Base-by-base conservation (phyloP, 2,113 vertebrate species). In the Dipodomys merriami region DNA sequence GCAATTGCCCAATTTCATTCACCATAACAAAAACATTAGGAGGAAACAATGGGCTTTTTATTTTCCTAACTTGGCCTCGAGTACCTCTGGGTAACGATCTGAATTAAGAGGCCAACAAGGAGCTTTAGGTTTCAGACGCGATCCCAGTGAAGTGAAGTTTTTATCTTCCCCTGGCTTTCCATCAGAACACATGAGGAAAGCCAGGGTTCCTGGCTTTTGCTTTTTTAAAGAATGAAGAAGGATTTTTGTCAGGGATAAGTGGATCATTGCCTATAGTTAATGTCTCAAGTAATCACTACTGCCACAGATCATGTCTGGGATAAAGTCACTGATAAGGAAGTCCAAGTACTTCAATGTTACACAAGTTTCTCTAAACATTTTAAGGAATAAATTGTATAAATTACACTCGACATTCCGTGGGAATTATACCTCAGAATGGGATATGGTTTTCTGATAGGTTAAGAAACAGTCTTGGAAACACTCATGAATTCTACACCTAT, bases 71-170 rank as follows among this genome's bases (percentile, higher is more conserved):
- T 62, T 90, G 19, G 13, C 22, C 27, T 49, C 11, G 3, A 71
- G 7, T 60, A 6, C 77, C 60, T 89, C 62, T 46, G 65, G 77
- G 64, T 84, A 76, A 83, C 16, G 7, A 71, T 86, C 53, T 12
- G 8, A 89, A 76, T 73, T 82, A 83, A 68, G 69, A 91, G n/a
- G 69, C 30, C 33, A 95, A 87, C 25, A 91, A 71, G 84, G 44
- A 39, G n/a, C 53, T 71, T 88, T 79, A 11, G 29, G 35, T 67
- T 93, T 86, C 35, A 49, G 16, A 35, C 57, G 7, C 46, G 80
- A 79, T 80, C 65, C 44, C 89, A 33, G 88, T 62, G 49, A 79
- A 71, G 46, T 78, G 83, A 82, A 65, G 25, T 18, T n/a, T 91
- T 71, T 62, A 15, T 68, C 29, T 64, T 46, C 62, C 69, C 30